phyloP scores from a whole-genome alignment of 2,113 vertebrate species.

The Rhea americana region DNA sequence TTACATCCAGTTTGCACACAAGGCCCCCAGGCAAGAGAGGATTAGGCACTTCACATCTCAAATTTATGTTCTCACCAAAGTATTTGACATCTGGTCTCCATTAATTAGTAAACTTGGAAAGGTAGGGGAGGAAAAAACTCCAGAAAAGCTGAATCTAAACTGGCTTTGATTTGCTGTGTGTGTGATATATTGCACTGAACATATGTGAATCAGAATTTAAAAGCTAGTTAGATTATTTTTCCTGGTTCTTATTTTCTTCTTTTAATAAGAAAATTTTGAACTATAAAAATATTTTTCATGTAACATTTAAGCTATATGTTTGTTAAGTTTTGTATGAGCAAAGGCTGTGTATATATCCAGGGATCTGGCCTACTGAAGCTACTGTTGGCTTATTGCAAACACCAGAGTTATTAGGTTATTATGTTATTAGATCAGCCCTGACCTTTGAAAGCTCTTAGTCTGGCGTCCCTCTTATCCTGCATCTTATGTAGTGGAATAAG shows the following conservation, averaged over 20 bases:
- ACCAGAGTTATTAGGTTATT: not conserved
- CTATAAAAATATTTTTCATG: not conserved
- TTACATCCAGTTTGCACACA: not conserved
- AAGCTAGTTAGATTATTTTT: not conserved
- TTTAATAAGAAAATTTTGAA: not conserved
- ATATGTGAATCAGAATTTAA: not conserved
- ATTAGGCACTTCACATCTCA: not conserved
- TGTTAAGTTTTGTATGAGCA: not conserved
- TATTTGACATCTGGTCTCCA: slow-evolving; percentile 20
- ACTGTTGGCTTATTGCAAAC: not conserved
- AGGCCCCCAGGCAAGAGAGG: not conserved
- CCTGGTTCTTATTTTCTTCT: not conserved
- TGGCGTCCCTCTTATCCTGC: rapidly evolving
- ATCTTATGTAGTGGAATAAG: rapidly evolving
- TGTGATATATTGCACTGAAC: not conserved
- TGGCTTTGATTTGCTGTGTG: not conserved
- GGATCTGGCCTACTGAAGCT: not conserved
- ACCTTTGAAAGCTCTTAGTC: not conserved
- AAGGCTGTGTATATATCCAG: not conserved
- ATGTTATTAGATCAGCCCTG: not conserved
- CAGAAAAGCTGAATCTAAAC: not conserved
- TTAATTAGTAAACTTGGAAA: slow-evolving; percentile 17
- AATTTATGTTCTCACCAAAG: not conserved
- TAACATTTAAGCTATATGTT: not conserved
- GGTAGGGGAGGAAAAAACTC: not conserved